Conservation (phyloP, 2,797 vertebrate genomes). For the Acomys russatus region DNA sequence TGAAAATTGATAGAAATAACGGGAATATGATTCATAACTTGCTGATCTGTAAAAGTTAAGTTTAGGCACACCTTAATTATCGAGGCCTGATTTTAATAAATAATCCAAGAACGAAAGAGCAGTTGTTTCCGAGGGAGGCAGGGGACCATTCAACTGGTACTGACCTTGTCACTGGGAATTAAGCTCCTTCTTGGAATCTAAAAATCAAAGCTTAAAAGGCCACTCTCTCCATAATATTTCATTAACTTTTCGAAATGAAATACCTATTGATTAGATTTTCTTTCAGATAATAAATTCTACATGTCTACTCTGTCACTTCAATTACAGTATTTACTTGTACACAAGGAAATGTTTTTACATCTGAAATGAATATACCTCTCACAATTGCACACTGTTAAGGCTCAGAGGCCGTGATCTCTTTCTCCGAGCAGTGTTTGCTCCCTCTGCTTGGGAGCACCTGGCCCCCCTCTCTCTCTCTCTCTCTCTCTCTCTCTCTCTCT, state of each 20-base stretch:
- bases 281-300: constrained; percentile 85
- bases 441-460: background rate
- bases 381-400: constrained; percentile 62
- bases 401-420: background rate
- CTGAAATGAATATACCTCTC: constrained; percentile 79
- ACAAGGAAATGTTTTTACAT: constrained; percentile 84
- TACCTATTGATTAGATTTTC: constrained; percentile 86
- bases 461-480: too few relatives aligned
- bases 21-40: constrained; percentile 73
- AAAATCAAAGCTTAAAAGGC: constrained; percentile 86
- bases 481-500: too few relatives aligned
- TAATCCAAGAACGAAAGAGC: constrained; percentile 77
- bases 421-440: background rate
- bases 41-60: constrained; percentile 46
- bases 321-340: constrained; percentile 83
- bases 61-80: constrained; percentile 70
- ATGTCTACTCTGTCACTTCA: constrained; percentile 85
- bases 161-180: constrained; percentile 85
- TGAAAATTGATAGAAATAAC: constrained; percentile 71
- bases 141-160: constrained; percentile 76
- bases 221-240: constrained; percentile 83
- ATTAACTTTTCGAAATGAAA: constrained; percentile 85
- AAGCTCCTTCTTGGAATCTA: constrained; percentile 75
- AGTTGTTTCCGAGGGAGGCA: constrained; percentile 71
- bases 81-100: constrained; percentile 80